phyloP scores from a whole-genome alignment of 2,888 invertebrate genomes.

The Dryobotodes eremita region DNA sequence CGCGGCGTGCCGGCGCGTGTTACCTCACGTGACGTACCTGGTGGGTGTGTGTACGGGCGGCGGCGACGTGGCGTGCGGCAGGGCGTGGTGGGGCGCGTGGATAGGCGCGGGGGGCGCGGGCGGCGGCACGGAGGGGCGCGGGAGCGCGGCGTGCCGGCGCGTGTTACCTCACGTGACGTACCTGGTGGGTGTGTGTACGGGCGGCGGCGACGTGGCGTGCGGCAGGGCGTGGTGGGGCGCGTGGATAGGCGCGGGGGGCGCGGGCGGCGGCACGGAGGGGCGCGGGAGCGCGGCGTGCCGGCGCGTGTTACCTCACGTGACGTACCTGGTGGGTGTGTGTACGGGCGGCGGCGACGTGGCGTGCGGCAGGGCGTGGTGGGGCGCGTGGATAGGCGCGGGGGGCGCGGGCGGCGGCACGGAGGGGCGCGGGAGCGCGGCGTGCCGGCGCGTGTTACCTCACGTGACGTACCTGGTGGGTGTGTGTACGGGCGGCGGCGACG shows the following conservation, averaged over 20 bases:
- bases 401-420: slow-evolving; percentile 88
- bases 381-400: slow-evolving; percentile 81
- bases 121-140: slow-evolving; percentile 58
- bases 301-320: background rate
- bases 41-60: slow-evolving; percentile 27
- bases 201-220: slow-evolving; percentile 47
- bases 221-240: slow-evolving; percentile 89
- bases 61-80: slow-evolving; percentile 59
- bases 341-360: slow-evolving; percentile 18
- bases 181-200: slow-evolving; percentile 25
- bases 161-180: slow-evolving; percentile 7
- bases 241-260: slow-evolving; percentile 91
- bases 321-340: slow-evolving; percentile 28
- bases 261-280: slow-evolving; percentile 74
- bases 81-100: slow-evolving; percentile 88
- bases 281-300: background rate
- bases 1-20: no score
- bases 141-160: background rate
- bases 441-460: background rate
- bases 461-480: slow-evolving; percentile 28
- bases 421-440: no score
- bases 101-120: slow-evolving; percentile 64
- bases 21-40: slow-evolving; percentile 14
- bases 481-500: slow-evolving; percentile 18
- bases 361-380: slow-evolving; percentile 80